Evolutionary conservation across 1,140 invertebrate genomes (phyloP).

Genomic region (Galendromus occidentalis): DNA sequence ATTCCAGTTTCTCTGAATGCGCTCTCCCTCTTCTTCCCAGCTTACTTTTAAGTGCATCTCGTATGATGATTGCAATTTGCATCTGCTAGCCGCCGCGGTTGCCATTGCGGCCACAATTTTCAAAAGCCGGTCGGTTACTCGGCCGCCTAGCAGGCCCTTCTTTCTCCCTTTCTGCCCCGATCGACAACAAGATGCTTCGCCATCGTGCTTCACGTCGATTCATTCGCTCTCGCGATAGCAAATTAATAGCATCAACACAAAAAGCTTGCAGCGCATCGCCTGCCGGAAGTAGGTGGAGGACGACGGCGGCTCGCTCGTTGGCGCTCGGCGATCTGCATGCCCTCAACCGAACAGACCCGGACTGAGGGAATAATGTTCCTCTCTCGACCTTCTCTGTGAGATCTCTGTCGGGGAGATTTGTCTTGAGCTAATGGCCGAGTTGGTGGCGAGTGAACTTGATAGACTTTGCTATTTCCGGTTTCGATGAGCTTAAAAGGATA

Average conservation of each 20-base stretch:
- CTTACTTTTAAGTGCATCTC: conserved; percentile 12
- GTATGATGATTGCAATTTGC: conserved; percentile 12
- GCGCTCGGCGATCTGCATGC: background rate
- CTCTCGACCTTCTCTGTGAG: background rate
- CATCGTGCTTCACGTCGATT: background rate
- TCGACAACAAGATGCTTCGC: background rate
- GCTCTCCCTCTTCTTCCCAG: background rate
- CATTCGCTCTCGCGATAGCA: background rate
- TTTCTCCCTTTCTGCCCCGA: background rate
- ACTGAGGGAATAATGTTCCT: background rate
- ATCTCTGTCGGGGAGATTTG: background rate
- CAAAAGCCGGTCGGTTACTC: too few species aligned
- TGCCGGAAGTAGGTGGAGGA: background rate
- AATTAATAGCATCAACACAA: conserved; percentile 11
- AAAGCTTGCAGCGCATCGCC: background rate
- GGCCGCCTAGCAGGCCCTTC: too few species aligned
- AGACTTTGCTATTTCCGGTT: conserved; percentile 9
- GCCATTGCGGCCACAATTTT: background rate
- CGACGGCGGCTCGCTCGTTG: background rate
- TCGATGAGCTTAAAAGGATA: too few species aligned
- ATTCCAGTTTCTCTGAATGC: too few species aligned
- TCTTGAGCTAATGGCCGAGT: conserved; percentile 8
- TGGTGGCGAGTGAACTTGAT: background rate
- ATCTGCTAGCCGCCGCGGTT: background rate
- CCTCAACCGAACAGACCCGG: background rate